phyloP scores from a whole-genome alignment of 2,797 vertebrate species.

The Premnoplex brunnescens region DNA sequence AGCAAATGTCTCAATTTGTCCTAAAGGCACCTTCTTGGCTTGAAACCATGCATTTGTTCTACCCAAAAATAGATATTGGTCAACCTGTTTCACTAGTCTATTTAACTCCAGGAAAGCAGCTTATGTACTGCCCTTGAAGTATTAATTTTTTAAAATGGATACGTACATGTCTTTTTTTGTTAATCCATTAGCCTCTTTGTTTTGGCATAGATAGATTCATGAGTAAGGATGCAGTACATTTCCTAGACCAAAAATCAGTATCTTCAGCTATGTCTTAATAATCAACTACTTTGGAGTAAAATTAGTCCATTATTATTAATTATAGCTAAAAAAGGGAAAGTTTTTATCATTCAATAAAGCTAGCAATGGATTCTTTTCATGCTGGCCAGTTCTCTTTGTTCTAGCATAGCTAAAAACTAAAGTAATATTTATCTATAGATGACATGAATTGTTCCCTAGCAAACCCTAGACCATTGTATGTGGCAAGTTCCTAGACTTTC shows the following conservation, averaged over 20 bases:
- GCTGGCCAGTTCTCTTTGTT: background rate
- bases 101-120: background rate
- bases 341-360: background rate
- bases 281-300: background rate
- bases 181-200: background rate
- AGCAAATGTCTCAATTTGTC: background rate
- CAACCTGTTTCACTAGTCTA: background rate
- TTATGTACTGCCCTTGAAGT: conserved; percentile 1
- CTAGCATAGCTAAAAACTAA: background rate
- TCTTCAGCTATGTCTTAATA: background rate
- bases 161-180: background rate
- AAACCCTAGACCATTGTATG: background rate
- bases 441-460: background rate
- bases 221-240: background rate
- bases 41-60: conserved; percentile 4
- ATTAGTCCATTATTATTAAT: background rate
- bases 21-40: background rate
- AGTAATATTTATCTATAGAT: background rate
- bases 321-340: background rate
- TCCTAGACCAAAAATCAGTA: background rate
- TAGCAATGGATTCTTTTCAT: background rate
- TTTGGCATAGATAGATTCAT: background rate
- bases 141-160: background rate
- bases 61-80: background rate
- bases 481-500: background rate